A percentile compares a stretch with the other conserved stretches of the same genome.
phyloP scores from a whole-genome alignment of 2,113 vertebrate species.

The Eretmochelys imbricata region DNA sequence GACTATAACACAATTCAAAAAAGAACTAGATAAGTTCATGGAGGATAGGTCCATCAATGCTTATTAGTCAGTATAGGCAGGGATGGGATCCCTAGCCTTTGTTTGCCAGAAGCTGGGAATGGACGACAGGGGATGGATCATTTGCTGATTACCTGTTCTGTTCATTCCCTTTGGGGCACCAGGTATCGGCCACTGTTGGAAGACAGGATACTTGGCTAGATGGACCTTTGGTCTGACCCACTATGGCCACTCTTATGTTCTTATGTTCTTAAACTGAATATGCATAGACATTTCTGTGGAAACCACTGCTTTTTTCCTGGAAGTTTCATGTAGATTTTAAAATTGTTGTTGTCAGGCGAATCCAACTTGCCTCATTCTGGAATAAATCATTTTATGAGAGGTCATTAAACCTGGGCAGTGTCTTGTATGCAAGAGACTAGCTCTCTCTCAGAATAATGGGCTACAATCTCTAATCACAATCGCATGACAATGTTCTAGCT shows the following conservation, averaged over 20 bases:
- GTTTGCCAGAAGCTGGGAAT: neutral
- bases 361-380: neutral
- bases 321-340: neutral
- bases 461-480: neutral
- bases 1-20: no score
- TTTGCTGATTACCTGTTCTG: no score
- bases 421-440: neutral
- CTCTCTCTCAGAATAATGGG: neutral
- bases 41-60: no score
- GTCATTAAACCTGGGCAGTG: neutral
- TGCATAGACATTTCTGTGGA: neutral
- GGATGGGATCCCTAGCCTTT: no score
- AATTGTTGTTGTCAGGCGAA: neutral
- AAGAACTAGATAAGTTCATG: no score
- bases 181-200: no score
- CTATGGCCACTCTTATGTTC: no score
- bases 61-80: no score
- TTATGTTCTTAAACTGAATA: neutral
- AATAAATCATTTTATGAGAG: neutral
- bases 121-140: no score
- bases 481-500: neutral
- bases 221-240: no score
- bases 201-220: no score
- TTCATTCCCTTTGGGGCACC: no score
- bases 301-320: neutral